Base-by-base conservation (phyloP, 2,888 invertebrate genomes). In the Agrotis clavis region DNA sequence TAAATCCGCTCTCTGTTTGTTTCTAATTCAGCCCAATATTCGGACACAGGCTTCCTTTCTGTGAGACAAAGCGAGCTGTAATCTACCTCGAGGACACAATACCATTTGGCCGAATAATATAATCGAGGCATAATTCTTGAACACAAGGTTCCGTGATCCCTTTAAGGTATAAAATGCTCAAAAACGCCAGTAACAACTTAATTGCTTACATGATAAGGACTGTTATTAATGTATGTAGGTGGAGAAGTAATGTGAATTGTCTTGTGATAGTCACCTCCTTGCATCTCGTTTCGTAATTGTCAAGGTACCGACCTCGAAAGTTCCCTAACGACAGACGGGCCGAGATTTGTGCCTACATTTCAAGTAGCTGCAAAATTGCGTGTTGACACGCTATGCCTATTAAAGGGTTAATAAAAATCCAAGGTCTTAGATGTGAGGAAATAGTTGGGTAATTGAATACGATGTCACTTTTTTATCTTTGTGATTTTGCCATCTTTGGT, bases 221-320 rank as follows among this genome's bases (percentile, higher is more conserved):
- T 67, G 60, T 67, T 54, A 59, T 70, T 51, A 73, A 71, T 70
- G n/a, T 30, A 53, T 47, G 73, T 82, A 79, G 74, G 69, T 82
- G 41, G 61, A 81, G 71, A 70, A 70, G 59, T 71, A 70, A 82
- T 74, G 71, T 74, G 70, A 71, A 81, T 73, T 77, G 63, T 74
- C 61, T 74, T 63, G 59, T 79, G 66, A 84, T 76, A 80, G 73
- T 73, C 71, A 63, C 71, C 67, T 77, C 66, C 7, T 70, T 54
- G 19, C 70, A 50, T 76, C 72, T 64, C 53, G 59, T 85, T 77
- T 80, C 68, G 63, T 65, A 83, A 79, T 74, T 75, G 79, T 71
- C 73, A 83, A 78, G 80, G 82, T 66, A 66, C 47, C 16, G 72
- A 67, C 83, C 84, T 85, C 77, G 83, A 81, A 65, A 64, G 64